Evolutionary conservation across 2,113 vertebrate species (phyloP).

Genomic region (Empidonax alnorum): DNA sequence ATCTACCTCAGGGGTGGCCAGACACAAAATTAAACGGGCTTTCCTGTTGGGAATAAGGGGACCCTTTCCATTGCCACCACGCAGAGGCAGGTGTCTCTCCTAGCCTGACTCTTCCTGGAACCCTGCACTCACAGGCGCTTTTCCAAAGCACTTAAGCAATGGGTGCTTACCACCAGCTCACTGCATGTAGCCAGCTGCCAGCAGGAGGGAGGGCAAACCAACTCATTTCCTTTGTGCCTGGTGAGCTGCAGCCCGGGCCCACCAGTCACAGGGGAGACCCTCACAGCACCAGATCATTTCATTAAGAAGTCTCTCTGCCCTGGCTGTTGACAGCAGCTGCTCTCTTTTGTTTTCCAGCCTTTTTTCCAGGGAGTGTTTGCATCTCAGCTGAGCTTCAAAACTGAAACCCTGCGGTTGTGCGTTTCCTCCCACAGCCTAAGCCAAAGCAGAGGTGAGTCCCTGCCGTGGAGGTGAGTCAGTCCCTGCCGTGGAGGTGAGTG

Average conservation of each 20-base stretch:
- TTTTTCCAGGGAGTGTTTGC: neutral
- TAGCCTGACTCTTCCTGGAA: neutral
- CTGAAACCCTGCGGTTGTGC: neutral
- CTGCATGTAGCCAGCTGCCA: neutral
- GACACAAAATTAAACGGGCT: neutral
- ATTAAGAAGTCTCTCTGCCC: neutral
- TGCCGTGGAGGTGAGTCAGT: no score
- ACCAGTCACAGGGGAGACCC: neutral
- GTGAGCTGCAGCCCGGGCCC: accelerated
- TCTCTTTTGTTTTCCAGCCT: neutral
- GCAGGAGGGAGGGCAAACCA: neutral
- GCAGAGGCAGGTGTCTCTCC: neutral
- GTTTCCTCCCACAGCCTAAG: neutral
- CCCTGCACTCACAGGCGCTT: neutral
- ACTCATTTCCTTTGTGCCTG: neutral
- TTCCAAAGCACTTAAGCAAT: neutral
- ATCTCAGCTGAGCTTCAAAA: neutral
- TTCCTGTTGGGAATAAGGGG: neutral
- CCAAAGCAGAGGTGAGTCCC: accelerated
- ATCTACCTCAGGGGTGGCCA: neutral
- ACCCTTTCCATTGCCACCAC: neutral
- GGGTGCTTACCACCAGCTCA: neutral
- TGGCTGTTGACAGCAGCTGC: neutral
- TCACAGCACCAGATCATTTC: neutral
- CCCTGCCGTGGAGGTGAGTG: no score